Percentiles rank a stretch among this genome's conserved stretches.
These are phyloP conservation scores for Myopa tessellatipennis DNA, from an alignment of 2,888 invertebrate genomes.

Conservation along the genomic window DNA sequence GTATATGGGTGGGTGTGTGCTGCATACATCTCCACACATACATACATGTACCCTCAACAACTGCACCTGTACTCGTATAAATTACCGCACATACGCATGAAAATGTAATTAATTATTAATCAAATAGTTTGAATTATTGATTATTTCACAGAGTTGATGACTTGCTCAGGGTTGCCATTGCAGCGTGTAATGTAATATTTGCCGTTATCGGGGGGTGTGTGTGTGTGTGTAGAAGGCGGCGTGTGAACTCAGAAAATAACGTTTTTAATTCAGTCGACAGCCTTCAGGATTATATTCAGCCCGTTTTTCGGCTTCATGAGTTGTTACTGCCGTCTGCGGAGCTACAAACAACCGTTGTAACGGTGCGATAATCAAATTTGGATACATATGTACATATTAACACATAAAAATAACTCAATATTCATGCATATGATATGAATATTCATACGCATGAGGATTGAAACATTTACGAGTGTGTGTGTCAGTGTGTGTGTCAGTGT, in stretches of 20 bases:
- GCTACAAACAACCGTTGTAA: background rate
- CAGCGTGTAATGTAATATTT: background rate
- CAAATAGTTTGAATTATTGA: constrained; percentile 53
- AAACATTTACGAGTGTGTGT: background rate
- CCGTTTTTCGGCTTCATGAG: background rate
- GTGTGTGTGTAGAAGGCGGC: constrained; percentile 18
- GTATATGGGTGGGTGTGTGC: constrained; percentile 6
- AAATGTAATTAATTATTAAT: constrained; percentile 53
- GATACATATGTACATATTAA: background rate
- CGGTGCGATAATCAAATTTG: constrained; percentile 40
- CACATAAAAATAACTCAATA: background rate
- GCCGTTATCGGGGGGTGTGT: background rate
- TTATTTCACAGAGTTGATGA: constrained; percentile 29
- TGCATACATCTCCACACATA: background rate
- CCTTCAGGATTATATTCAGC: background rate
- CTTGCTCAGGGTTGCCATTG: constrained; percentile 20
- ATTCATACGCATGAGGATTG: no score
- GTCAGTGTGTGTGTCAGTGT: background rate
- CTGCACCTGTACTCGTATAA: background rate
- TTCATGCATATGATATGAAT: background rate
- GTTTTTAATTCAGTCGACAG: constrained; percentile 25
- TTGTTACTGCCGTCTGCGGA: background rate
- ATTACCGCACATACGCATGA: constrained; percentile 42
- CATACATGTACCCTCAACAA: background rate
- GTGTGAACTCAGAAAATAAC: constrained; percentile 37